Base-by-base conservation (phyloP, 1,140 invertebrate genomes). In the Pseudomyrmex dendroicus region DNA sequence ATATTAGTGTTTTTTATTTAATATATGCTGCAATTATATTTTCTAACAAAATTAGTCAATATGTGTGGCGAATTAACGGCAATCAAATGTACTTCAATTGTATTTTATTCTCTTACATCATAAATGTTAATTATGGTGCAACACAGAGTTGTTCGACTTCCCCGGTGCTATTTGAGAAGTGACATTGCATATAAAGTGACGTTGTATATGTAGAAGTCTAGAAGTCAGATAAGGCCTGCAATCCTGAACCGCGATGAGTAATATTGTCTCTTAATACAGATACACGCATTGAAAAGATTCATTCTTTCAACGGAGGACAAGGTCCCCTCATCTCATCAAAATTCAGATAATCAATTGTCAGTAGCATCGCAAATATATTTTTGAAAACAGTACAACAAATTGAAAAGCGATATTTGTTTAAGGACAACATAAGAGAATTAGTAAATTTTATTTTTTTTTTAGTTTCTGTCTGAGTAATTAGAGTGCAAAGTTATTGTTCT, bases 141-240 rank as follows among this genome's bases (percentile, higher is more conserved):
- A 48, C 5, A 52, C 35, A n/a, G 25, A 7, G 50, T 62, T 15
- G 10, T 25, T 48, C 15, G 57, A 74, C 50, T 59, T 63, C 63
- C 25, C 13, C 20, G 20, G 2, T 73, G 59, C 20, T 61, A 78
- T 67, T 83, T 68, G 82, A 48, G 57, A 46, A 83, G 17, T 83
- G 82, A 83, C 22, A 76, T 25, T 61, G 63, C 54, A 59, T 7
- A 25, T 35, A 82, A 82, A 73, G 7, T 35, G 35, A 80, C 68
- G 15, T 78, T 9, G 44, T 50, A n/a, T 74, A 59, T 15, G 35
- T 7, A 35, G 35, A 35, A n/a, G 1, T 56, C 4, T 7, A 35
- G 35, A 35, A n/a, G 1, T 56, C 9, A 76, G 82, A 83, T 83
- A 83, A 83, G 20, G 13, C 3, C 35, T 9, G 1, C 5, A 50